Conservation (phyloP, 2,888 invertebrate genomes). For the Synanthedon myopaeformis region DNA sequence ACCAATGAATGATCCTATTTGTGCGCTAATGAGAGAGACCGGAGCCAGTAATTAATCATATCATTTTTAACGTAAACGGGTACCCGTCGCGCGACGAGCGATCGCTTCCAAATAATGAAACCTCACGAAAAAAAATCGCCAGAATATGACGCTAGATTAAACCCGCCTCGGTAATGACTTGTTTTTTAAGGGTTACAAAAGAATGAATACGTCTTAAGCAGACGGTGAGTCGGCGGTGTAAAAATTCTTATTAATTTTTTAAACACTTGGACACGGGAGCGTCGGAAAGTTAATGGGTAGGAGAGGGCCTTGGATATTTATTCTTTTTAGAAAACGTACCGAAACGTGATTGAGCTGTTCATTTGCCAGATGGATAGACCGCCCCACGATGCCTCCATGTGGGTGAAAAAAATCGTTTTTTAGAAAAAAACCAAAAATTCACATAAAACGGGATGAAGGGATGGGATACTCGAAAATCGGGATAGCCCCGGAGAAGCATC, state of each 20-base stretch:
- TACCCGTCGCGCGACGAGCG: constrained; percentile 42
- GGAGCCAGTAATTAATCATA: constrained; percentile 65
- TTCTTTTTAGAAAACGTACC: constrained; percentile 8
- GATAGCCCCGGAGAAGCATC: no score
- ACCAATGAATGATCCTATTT: constrained; percentile 63
- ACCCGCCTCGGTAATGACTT: constrained; percentile 66
- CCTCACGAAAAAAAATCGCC: constrained; percentile 50
- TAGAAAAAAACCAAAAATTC: no score
- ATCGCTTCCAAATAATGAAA: constrained; percentile 61
- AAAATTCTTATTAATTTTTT: constrained; percentile 56
- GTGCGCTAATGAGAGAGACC: constrained; percentile 63
- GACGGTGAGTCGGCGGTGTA: constrained; percentile 39
- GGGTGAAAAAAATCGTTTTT: no score
- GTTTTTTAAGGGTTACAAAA: constrained; percentile 67
- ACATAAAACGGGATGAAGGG: no score
- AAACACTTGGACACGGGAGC: constrained; percentile 28
- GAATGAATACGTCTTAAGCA: constrained; percentile 63
- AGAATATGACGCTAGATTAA: constrained; percentile 57
- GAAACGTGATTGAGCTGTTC: constrained; percentile 25
- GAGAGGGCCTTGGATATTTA: constrained; percentile 16
- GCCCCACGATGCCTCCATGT: no score
- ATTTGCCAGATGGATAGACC: no score
- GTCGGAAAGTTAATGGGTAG: constrained; percentile 44
- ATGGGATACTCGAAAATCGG: no score
- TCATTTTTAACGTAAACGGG: constrained; percentile 59